These are phyloP conservation scores for Trachymyrmex septentrionalis DNA, from an alignment of 1,140 invertebrate genomes.

Conservation along the genomic window DNA sequence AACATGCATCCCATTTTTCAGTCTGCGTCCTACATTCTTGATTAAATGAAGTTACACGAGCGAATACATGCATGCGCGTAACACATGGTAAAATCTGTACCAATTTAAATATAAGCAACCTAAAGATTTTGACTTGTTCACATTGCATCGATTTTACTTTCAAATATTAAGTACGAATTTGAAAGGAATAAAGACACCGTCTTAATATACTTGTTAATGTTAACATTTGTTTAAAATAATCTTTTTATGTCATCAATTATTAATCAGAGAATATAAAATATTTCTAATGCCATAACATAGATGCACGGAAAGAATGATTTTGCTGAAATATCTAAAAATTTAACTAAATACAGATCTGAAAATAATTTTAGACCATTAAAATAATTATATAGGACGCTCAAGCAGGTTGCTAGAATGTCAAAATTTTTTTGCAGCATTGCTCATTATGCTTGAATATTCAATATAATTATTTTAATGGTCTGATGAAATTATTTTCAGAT, in stretches of 20 bases:
- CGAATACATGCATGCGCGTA: background rate
- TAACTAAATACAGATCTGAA: no score
- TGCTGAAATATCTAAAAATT: no score
- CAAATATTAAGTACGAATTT: background rate
- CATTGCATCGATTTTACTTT: background rate
- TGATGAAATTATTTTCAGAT: no score
- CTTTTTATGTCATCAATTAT: background rate
- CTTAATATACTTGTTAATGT: background rate
- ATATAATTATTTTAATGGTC: no score
- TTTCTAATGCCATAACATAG: background rate
- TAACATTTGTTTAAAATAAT: background rate
- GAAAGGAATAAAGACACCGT: background rate
- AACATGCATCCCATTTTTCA: slow-evolving; percentile 52
- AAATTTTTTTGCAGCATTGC: no score
- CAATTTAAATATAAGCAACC: background rate
- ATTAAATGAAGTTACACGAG: slow-evolving; percentile 37
- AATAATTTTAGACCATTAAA: no score
- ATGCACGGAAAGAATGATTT: no score
- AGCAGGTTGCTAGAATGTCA: no score
- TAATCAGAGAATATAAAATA: background rate
- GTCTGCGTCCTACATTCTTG: slow-evolving; percentile 36
- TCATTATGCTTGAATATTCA: no score
- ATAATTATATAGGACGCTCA: no score
- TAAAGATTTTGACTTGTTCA: slow-evolving; percentile 1
- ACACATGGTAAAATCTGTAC: background rate